Evolutionary conservation across 2,888 invertebrate species (phyloP), one percentile per base, ranked within the genome.

Genomic region (Eretmocerus hayati): DNA sequence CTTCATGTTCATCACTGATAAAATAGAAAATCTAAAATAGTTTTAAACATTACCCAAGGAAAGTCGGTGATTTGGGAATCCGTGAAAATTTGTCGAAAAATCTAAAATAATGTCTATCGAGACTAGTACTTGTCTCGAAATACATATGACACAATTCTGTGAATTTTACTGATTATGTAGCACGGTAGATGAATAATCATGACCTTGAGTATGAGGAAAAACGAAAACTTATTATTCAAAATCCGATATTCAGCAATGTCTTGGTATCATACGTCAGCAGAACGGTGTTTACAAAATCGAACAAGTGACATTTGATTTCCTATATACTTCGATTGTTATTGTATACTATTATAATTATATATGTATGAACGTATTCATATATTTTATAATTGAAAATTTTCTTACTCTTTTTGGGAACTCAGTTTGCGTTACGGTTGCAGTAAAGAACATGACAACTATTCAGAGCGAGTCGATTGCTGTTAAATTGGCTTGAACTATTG

Each of bases 91-190:
- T 30, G 26, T 22, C 22, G 16, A 23, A 36, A 22, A 32, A 40
- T 35, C 26, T 44, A 40, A 20, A 50, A 36, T 46, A n/a, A 35
- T 35, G 35, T 40, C n/a, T 40, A 42, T 43, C 42, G 46, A 46
- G 46, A 46, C 46, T 46, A 50, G 46, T 22, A 39, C 35, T 31
- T 20, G 36, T 42, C 21, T 43, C 43, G 38, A 39, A 48, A 26
- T 42, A n/a, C n/a, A n/a, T n/a, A 46, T n/a, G 42, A 35, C 44
- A 52, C 48, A 39, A 60, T 44, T 57, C 53, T 56, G 59, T 60
- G 61, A 56, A 61, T 62, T 62, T 62, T 62, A 63, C 52, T 62
- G 63, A 61, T 59, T 59, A 58, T 57, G 56, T 64, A 62, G 60
- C 54, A 23, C 46, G 49, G 43, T 60, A 61, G 54, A 46, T 46